These are phyloP conservation scores for Clarias laeviceps DNA, from an alignment of 2,797 vertebrate genomes.

Conservation along the genomic window DNA sequence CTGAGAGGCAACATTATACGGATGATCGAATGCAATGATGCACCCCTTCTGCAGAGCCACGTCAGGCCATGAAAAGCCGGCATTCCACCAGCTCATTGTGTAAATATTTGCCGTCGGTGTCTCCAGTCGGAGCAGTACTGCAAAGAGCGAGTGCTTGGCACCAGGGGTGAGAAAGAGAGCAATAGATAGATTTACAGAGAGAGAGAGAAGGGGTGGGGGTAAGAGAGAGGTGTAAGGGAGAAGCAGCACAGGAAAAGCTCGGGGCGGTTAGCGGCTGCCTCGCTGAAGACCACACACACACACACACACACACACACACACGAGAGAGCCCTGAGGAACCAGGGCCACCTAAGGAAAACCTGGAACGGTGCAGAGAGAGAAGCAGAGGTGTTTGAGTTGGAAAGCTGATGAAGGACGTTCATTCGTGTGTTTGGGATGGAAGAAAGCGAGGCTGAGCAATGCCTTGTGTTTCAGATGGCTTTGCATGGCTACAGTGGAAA, in stretches of 20 bases:
- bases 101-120: conserved; percentile 61
- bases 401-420: conserved; percentile 35
- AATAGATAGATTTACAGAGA: conserved; percentile 37
- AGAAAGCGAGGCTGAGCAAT: conserved; percentile 15
- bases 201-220: conserved; percentile 3
- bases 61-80: conserved; percentile 48
- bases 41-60: conserved; percentile 34
- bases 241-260: conserved; percentile 42
- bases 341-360: conserved; percentile 54
- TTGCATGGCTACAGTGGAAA: conserved; percentile 22
- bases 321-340: conserved; percentile 35
- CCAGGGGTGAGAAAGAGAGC: conserved; percentile 11
- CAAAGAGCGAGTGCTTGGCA: conserved; percentile 48
- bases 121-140: conserved; percentile 30
- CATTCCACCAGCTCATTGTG: conserved; percentile 54
- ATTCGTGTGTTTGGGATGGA: conserved; percentile 36
- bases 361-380: conserved; percentile 20
- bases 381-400: conserved; percentile 54
- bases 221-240: conserved; percentile 34
- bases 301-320: conserved; percentile 16
- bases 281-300: conserved; percentile 55
- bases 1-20: conserved; percentile 35
- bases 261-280: conserved; percentile 44
- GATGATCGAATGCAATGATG: conserved; percentile 33
- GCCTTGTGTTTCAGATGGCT: conserved; percentile 26